phyloP scores from a whole-genome alignment of 2,797 vertebrate species.

The Spinibarbus caldwelli region DNA sequence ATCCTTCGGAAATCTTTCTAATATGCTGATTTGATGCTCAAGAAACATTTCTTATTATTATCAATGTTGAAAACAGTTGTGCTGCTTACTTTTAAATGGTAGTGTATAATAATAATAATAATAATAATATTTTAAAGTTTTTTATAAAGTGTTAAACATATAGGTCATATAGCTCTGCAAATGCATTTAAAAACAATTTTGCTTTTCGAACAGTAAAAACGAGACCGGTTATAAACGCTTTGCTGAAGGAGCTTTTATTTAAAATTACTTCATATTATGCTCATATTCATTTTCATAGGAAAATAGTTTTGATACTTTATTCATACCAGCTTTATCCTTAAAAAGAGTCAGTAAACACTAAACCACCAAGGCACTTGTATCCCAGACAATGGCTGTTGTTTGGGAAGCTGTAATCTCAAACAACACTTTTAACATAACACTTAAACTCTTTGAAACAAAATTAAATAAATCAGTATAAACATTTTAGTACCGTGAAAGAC shows the following conservation, averaged over 20 bases:
- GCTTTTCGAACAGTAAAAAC: not conserved
- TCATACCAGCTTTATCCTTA: constrained; percentile 68
- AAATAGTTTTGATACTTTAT: constrained; percentile 73
- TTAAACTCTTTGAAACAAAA: constrained; percentile 18
- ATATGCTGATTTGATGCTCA: no score
- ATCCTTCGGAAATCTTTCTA: not conserved
- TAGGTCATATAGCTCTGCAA: no score
- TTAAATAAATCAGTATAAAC: constrained; percentile 32
- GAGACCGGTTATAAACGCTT: not conserved
- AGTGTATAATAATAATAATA: no score
- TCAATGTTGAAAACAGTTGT: no score
- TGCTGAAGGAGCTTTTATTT: constrained; percentile 59
- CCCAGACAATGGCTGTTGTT: constrained; percentile 65
- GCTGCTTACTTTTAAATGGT: no score
- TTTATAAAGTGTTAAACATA: no score
- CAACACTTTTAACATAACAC: constrained; percentile 33
- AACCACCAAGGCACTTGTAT: constrained; percentile 81
- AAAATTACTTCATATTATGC: constrained; percentile 69
- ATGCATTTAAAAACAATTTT: not conserved
- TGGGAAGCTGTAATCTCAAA: constrained; percentile 51
- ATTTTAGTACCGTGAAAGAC: constrained; percentile 50
- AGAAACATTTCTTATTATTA: no score
- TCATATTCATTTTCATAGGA: constrained; percentile 75
- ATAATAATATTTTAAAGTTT: no score
- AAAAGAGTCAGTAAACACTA: constrained; percentile 70